A percentile compares a stretch with the other conserved stretches of the same genome.
Evolutionary conservation across 2,888 invertebrate genomes (phyloP).

Genomic region (Phortica magna): DNA sequence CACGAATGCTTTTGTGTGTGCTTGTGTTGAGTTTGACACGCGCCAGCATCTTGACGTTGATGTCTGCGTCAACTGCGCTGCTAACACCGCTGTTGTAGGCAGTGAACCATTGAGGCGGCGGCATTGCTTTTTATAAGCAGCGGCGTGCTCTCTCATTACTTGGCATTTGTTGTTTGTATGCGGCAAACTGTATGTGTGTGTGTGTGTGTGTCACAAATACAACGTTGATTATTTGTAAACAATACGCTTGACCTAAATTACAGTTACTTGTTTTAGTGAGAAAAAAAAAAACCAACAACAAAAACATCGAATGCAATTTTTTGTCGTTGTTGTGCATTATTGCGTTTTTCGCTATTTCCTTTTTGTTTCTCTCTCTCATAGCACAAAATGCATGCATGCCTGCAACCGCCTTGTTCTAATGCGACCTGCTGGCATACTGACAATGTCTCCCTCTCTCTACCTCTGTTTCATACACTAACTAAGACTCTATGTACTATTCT

Average conservation of each 20-base stretch:
- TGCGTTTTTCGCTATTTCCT: constrained; percentile 54
- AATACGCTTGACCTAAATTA: constrained; percentile 78
- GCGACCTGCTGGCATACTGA: constrained; percentile 13
- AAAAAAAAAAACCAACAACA: constrained; percentile 46
- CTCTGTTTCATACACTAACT: not conserved
- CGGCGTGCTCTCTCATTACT: not conserved
- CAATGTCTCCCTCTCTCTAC: not conserved
- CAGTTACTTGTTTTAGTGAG: constrained; percentile 68
- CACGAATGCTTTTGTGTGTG: not conserved
- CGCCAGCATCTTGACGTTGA: not conserved
- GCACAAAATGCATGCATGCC: not conserved
- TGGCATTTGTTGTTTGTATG: not conserved
- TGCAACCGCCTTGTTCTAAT: constrained; percentile 7
- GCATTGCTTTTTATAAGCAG: not conserved
- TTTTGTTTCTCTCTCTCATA: not conserved
- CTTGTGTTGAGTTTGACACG: not conserved
- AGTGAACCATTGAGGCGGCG: not conserved
- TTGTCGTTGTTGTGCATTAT: constrained; percentile 44
- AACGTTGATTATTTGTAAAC: constrained; percentile 75
- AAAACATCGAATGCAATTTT: constrained; percentile 42
- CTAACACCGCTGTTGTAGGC: not conserved
- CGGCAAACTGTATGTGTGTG: constrained; percentile 30
- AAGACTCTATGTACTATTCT: not conserved
- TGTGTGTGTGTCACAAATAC: constrained; percentile 44
- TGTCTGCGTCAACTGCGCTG: not conserved